A percentile compares a stretch with the other conserved stretches of the same genome.
These are phyloP conservation scores for Mimachlamys varia DNA, from an alignment of 2,888 invertebrate genomes.

Conservation along the genomic window DNA sequence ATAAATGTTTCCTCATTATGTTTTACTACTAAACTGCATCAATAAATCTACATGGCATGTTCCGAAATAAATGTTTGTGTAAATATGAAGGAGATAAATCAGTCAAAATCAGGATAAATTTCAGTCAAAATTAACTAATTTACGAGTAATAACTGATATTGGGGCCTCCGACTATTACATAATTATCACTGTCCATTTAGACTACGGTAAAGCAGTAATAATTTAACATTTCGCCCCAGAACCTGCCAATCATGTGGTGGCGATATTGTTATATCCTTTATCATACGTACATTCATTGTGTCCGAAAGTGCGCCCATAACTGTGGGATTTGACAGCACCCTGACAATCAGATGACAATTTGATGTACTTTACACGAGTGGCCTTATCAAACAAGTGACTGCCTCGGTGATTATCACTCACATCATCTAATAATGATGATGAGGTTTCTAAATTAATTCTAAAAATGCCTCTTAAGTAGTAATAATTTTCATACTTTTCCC, in stretches of 20 bases:
- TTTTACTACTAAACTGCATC: constrained; percentile 31
- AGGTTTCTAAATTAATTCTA: constrained; percentile 19
- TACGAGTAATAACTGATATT: constrained; percentile 3
- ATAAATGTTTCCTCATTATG: constrained; percentile 26
- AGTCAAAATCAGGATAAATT: constrained; percentile 15
- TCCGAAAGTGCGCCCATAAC: background rate
- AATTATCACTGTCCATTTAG: constrained; percentile 28
- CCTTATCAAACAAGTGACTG: background rate
- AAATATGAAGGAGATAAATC: constrained; percentile 11
- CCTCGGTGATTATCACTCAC: background rate
- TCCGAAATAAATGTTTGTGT: constrained; percentile 31
- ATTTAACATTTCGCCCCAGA: constrained; percentile 28
- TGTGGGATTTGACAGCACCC: background rate
- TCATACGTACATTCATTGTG: background rate
- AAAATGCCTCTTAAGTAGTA: background rate
- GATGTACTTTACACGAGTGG: constrained; percentile 21
- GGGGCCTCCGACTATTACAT: constrained; percentile 7
- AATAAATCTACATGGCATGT: constrained; percentile 34
- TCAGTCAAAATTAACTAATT: constrained; percentile 31
- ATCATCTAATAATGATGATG: constrained; percentile 7
- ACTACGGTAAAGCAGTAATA: constrained; percentile 1
- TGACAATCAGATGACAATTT: constrained; percentile 36
- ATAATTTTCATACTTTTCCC: constrained; percentile 22
- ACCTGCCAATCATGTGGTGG: background rate
- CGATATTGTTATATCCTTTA: background rate